A percentile compares a stretch with the other conserved stretches of the same genome.
phyloP scores from a whole-genome alignment of 2,113 vertebrate genomes.

The Sander lucioperca region DNA sequence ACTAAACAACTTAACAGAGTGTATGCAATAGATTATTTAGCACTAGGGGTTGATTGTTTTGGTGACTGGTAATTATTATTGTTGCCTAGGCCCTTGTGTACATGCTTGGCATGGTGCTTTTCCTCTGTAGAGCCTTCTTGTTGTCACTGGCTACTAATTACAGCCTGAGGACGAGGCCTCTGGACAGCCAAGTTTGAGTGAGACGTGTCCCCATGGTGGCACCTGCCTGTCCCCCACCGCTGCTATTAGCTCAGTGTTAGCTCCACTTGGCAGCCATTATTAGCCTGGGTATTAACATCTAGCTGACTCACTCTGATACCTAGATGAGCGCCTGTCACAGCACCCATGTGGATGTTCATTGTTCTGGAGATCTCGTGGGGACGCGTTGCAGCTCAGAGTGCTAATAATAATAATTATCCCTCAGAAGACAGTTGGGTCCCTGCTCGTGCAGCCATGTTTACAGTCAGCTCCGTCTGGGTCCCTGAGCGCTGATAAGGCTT shows the following conservation, averaged over 20 bases:
- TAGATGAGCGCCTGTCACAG: constrained; percentile 48
- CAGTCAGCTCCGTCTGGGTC: constrained; percentile 37
- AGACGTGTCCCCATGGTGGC: constrained; percentile 60
- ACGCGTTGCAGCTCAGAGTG: constrained; percentile 33
- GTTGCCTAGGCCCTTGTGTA: constrained; percentile 63
- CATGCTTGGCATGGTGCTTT: constrained; percentile 59
- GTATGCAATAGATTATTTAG: constrained; percentile 79
- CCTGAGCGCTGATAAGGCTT: constrained; percentile 28
- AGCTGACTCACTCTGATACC: constrained; percentile 58
- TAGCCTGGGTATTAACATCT: constrained; percentile 74
- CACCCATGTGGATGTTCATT: constrained; percentile 62
- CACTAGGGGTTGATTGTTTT: constrained; percentile 76
- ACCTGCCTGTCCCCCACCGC: constrained; percentile 71
- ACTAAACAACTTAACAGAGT: not conserved
- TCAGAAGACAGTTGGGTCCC: constrained; percentile 55
- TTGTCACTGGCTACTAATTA: constrained; percentile 85
- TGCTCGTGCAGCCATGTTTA: constrained; percentile 55
- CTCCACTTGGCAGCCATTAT: constrained; percentile 83
- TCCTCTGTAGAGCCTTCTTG: constrained; percentile 72
- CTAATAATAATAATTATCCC: constrained; percentile 81
- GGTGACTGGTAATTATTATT: constrained; percentile 80
- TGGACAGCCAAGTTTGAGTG: constrained; percentile 68
- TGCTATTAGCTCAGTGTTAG: constrained; percentile 71
- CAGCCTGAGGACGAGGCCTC: constrained; percentile 67
- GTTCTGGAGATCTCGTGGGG: constrained; percentile 58